Conservation (phyloP, 1,140 invertebrate genomes). For the Drosophila rhopaloa region DNA sequence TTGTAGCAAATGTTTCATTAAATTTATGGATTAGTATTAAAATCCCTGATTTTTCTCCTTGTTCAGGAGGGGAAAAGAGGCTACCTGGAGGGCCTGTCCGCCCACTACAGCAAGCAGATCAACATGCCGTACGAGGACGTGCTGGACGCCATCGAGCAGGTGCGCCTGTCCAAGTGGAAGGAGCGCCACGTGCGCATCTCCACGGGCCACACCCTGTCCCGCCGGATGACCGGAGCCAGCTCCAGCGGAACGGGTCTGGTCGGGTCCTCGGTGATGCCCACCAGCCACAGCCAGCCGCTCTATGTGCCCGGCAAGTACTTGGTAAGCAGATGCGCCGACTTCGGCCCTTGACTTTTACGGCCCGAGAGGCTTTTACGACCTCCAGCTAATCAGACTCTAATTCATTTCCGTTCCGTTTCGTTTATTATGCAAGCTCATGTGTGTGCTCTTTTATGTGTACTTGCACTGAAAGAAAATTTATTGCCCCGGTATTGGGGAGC, state of each 20-base stretch:
- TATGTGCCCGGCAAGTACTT: constrained; percentile 95
- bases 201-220: constrained; percentile 80
- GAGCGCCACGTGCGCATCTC: constrained; percentile 87
- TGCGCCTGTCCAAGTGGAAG: constrained; percentile 88
- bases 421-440: constrained; percentile 70
- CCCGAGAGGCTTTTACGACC: constrained; percentile 53
- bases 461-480: constrained; percentile 22
- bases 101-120: constrained; percentile 94
- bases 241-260: constrained; percentile 54
- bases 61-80: constrained; percentile 94
- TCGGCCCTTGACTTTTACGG: constrained; percentile 60
- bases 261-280: constrained; percentile 84
- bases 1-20: too few species aligned
- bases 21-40: too few species aligned
- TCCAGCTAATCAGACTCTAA: constrained; percentile 71
- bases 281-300: constrained; percentile 88
- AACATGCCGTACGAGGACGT: constrained; percentile 95
- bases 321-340: constrained; percentile 86
- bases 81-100: constrained; percentile 94
- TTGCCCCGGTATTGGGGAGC: too few species aligned
- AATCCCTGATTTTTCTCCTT: neutral
- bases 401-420: constrained; percentile 63
- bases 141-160: constrained; percentile 87
- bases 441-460: constrained; percentile 27
- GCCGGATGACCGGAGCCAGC: constrained; percentile 52